Base-by-base conservation (phyloP, 2,888 invertebrate genomes). In the Chrysopilus asiliformis region DNA sequence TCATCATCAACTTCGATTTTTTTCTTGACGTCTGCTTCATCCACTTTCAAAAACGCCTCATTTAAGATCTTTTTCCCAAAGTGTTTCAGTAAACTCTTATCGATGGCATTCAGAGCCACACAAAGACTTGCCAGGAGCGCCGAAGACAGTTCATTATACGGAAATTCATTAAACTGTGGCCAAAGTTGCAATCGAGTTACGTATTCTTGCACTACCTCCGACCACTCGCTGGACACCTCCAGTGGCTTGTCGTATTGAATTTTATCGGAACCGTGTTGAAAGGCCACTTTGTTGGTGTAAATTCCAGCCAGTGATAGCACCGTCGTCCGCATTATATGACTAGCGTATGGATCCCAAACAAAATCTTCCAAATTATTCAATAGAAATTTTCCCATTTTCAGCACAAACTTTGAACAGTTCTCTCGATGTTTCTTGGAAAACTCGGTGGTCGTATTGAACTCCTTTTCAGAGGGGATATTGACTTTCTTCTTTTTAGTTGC, bases 301-400 rank as follows among this genome's bases (percentile, higher is more conserved):
- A 81, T 67, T 2, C 83, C 82, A 10, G 76, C 72, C 1, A 85
- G 59, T 49, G 74, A 75, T 53, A 75, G 71, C n/a, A 85, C 56
- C 2, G 74, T 75, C 8, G 79, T 74, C 33, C 86, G 69, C 44
- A 86, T 64, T 4, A 87, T 72, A 50, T 82, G 79, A 60, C 77
- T 85, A 0, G 79, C 84, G 45, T 79, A 83, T 0, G 65, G 64
- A 53, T 87, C 82, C 72, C 76, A 78, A 0, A 83, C 70, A 50
- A 80, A 87, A 52, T 87, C 86, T 55, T 87, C 87, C 39, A 85
- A 64, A 64, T 89, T 89, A 56, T 89, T 89, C 1, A 85, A 58
- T 15, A 79, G 66, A 58, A 81, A 89, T 62, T 75, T 80, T 40
- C 77, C 71, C 4, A 81, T 65, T 57, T 79, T 83, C 10, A 79